Conservation (phyloP, 2,797 vertebrate species). For the Lateolabrax maculatus region DNA sequence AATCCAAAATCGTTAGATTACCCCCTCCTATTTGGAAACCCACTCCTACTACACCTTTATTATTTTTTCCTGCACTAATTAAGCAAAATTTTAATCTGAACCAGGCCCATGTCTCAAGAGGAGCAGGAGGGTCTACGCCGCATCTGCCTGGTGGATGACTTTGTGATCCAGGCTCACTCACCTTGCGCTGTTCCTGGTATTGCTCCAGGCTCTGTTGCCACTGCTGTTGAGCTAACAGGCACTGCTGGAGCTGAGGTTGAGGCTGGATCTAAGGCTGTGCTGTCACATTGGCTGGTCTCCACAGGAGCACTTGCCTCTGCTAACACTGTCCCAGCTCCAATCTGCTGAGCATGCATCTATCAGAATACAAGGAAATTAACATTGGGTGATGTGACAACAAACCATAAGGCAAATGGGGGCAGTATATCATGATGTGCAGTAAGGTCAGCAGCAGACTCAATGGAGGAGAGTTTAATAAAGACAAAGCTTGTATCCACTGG, state of each 20-base stretch:
- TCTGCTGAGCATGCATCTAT: constrained; percentile 81
- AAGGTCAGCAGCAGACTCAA: background rate
- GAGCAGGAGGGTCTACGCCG: background rate
- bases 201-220: constrained; percentile 27
- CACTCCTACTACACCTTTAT: too few relatives aligned
- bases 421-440: background rate
- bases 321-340: constrained; percentile 1
- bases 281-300: constrained; percentile 10
- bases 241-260: constrained; percentile 9
- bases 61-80: too few relatives aligned
- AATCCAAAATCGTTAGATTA: too few relatives aligned
- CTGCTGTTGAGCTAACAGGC: background rate
- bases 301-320: constrained; percentile 23
- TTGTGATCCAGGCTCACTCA: constrained; percentile 25
- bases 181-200: constrained; percentile 57
- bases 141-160: background rate
- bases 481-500: background rate
- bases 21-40: too few relatives aligned
- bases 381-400: background rate
- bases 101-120: background rate
- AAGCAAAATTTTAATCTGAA: background rate
- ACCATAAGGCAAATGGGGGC: background rate
- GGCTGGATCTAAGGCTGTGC: constrained; percentile 17
- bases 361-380: background rate
- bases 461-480: background rate